phyloP scores from a whole-genome alignment of 2,113 vertebrate species.

The Aphyosemion australe region DNA sequence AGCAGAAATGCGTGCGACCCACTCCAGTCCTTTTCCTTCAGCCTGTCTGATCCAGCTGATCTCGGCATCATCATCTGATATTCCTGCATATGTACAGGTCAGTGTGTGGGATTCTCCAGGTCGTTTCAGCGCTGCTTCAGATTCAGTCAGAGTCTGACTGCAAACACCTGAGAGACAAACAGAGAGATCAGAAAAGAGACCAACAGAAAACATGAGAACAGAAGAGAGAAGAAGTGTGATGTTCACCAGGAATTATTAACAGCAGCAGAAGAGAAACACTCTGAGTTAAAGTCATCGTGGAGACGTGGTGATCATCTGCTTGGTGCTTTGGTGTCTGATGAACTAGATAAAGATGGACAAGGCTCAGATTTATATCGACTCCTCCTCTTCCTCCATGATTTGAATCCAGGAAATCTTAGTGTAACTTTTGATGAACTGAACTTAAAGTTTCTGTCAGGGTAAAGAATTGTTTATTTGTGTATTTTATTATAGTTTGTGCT shows the following conservation, averaged over 20 bases:
- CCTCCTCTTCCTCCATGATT: too few species aligned
- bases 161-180: slow-evolving; percentile 20
- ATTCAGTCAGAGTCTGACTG: slow-evolving; percentile 41
- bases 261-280: background rate
- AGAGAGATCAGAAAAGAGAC: slow-evolving; percentile 5
- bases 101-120: slow-evolving; percentile 43
- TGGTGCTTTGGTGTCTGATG: background rate
- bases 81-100: slow-evolving; percentile 26
- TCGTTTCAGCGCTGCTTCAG: slow-evolving; percentile 22
- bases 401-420: too few species aligned
- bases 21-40: too few species aligned
- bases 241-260: slow-evolving; percentile 9
- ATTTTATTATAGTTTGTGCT: too few species aligned
- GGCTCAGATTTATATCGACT: too few species aligned
- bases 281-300: background rate
- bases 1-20: too few species aligned
- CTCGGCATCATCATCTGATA: too few species aligned
- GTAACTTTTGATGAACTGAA: too few species aligned
- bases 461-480: too few species aligned
- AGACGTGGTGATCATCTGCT: background rate
- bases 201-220: background rate
- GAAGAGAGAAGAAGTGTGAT: background rate
- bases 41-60: slow-evolving; percentile 1
- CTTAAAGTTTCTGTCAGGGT: too few species aligned
- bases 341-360: too few species aligned